Percentiles rank a stretch among this genome's conserved stretches.
Conservation (phyloP, 2,888 invertebrate genomes). For the Drosophila yooni region DNA sequence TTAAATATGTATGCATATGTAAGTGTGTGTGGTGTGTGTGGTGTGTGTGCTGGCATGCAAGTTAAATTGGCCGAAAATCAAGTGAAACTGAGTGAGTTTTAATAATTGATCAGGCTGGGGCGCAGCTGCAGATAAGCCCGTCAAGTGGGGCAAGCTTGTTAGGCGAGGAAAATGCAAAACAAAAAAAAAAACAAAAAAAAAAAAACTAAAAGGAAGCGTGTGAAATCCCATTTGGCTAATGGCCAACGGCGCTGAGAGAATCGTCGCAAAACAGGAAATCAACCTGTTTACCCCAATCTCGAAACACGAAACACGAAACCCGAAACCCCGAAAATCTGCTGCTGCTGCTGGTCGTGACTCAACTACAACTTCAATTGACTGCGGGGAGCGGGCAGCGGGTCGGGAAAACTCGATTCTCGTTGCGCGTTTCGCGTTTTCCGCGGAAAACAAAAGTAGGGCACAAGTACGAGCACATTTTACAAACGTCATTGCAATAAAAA, state of each 20-base stretch:
- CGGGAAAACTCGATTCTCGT: slow-evolving; percentile 64
- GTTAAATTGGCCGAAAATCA: slow-evolving; percentile 20
- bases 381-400: slow-evolving; percentile 24
- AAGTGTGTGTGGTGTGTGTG: no score
- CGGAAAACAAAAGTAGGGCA: slow-evolving; percentile 62
- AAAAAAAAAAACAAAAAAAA: neutral
- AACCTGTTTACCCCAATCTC: slow-evolving; percentile 67
- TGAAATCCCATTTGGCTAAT: slow-evolving; percentile 80
- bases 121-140: neutral
- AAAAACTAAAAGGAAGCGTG: slow-evolving; percentile 67
- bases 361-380: slow-evolving; percentile 25
- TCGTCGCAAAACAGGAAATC: slow-evolving; percentile 65
- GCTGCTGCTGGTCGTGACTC: slow-evolving; percentile 42
- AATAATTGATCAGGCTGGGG: slow-evolving; percentile 70
- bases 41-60: neutral
- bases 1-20: neutral
- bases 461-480: slow-evolving; percentile 53
- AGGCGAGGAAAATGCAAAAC: neutral
- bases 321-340: slow-evolving; percentile 4
- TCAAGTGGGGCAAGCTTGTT: neutral
- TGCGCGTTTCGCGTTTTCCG: slow-evolving; percentile 30
- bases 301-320: slow-evolving; percentile 16
- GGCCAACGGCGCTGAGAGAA: slow-evolving; percentile 60
- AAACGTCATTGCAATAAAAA: slow-evolving; percentile 41
- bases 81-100: slow-evolving; percentile 54